Percentiles rank a stretch among this genome's conserved stretches.
phyloP scores from a whole-genome alignment of 1,140 invertebrate species.

The Acromyrmex heyeri region DNA sequence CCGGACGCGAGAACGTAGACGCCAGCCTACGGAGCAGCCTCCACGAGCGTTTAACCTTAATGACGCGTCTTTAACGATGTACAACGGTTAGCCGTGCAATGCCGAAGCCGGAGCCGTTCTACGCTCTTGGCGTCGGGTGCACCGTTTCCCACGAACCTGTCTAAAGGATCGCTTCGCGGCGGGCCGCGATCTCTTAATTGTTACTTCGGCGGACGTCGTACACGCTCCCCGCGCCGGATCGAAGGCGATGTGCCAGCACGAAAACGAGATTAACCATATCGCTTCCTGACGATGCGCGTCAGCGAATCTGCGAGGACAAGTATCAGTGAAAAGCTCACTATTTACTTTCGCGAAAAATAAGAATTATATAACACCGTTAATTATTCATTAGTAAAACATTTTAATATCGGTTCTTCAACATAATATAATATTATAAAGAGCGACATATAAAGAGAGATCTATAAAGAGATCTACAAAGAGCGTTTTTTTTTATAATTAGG shows the following conservation, averaged over 20 bases:
- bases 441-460: background rate
- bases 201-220: conserved; percentile 73
- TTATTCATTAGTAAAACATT: background rate
- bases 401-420: background rate
- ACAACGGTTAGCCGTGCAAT: conserved; percentile 76
- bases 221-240: conserved; percentile 1
- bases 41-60: conserved; percentile 85
- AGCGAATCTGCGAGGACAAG: background rate
- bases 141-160: conserved; percentile 81
- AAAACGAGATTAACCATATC: conserved; percentile 32
- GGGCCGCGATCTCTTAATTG: conserved; percentile 83
- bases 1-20: conserved; percentile 61
- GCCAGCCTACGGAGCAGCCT: conserved; percentile 69
- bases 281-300: background rate
- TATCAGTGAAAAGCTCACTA: background rate
- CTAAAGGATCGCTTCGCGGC: conserved; percentile 64
- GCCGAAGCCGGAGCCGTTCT: conserved; percentile 76
- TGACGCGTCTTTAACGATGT: conserved; percentile 86
- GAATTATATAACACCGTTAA: background rate
- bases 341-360: background rate
- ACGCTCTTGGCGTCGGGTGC: conserved; percentile 76
- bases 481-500: background rate
- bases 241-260: conserved; percentile 1
- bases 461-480: background rate
- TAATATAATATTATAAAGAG: background rate